Evolutionary conservation across 2,113 vertebrate genomes (phyloP).

Genomic region (Paramisgurnus dabryanus): DNA sequence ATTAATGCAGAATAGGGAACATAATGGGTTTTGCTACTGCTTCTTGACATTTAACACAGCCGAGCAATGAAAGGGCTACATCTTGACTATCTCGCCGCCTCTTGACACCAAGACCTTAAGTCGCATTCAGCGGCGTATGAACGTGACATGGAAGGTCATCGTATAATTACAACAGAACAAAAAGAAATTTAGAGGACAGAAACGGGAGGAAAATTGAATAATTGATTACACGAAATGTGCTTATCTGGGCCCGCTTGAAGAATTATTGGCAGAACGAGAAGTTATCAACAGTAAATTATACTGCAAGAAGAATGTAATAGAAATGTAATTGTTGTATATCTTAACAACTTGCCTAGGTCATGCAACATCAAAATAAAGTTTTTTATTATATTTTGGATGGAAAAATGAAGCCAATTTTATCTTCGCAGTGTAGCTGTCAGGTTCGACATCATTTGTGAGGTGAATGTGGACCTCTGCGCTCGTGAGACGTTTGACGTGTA

Average conservation of each 20-base stretch:
- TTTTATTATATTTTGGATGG: neutral
- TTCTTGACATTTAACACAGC: conserved; percentile 56
- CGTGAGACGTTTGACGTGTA: neutral
- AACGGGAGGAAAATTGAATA: neutral
- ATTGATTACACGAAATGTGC: conserved; percentile 33
- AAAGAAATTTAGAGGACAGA: conserved; percentile 28
- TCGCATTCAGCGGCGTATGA: conserved; percentile 31
- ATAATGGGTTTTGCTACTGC: conserved; percentile 32
- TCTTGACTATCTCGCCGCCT: conserved; percentile 37
- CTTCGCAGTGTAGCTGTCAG: neutral
- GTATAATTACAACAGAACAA: conserved; percentile 46
- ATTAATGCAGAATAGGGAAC: conserved; percentile 29
- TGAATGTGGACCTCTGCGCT: neutral
- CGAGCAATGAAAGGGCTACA: conserved; percentile 36
- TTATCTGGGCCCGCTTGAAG: conserved; percentile 34
- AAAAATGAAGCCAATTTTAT: neutral
- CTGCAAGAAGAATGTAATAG: conserved; percentile 1
- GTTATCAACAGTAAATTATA: conserved; percentile 1
- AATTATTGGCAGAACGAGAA: conserved; percentile 9
- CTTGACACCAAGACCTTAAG: conserved; percentile 41
- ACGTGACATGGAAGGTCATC: conserved; percentile 52
- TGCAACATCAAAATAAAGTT: neutral
- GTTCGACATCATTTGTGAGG: neutral
- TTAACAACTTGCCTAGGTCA: neutral
- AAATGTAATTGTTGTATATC: conserved; percentile 8